Evolutionary conservation across 1,140 invertebrate species (phyloP).

Genomic region (Procambarus virginalis): DNA sequence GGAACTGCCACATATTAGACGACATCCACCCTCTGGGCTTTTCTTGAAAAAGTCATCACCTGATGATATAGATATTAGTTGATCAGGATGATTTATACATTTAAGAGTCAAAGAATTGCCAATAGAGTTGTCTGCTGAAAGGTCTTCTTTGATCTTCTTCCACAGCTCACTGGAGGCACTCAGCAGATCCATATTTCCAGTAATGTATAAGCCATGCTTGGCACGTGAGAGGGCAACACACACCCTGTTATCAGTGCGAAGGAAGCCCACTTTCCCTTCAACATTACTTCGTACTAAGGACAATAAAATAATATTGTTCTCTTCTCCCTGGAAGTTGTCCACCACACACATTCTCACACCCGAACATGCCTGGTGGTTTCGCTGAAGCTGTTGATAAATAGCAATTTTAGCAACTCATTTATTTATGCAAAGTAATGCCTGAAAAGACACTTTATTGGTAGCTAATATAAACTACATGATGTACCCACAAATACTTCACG

Average conservation of each 20-base stretch:
- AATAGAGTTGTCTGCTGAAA: conserved; percentile 67
- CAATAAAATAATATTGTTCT: conserved; percentile 87
- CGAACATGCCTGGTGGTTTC: conserved; percentile 12
- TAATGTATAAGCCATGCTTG: conserved; percentile 81
- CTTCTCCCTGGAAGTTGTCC: conserved; percentile 91
- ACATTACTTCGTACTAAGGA: conserved; percentile 86
- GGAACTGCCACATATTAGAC: conserved; percentile 84
- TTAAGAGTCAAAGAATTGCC: conserved; percentile 72
- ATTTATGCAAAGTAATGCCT: too few species aligned
- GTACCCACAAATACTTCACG: too few species aligned
- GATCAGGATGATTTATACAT: conserved; percentile 75
- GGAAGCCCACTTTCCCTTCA: conserved; percentile 83
- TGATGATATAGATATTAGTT: conserved; percentile 57
- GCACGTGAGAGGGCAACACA: conserved; percentile 90
- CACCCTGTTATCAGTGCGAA: conserved; percentile 84
- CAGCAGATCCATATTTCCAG: conserved; percentile 78
- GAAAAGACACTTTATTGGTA: too few species aligned
- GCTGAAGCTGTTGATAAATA: conserved; percentile 33
- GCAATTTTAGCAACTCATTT: neutral
- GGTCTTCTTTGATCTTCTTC: conserved; percentile 72
- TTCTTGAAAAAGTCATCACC: conserved; percentile 73
- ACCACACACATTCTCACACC: conserved; percentile 78
- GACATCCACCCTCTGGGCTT: conserved; percentile 85
- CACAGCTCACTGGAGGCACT: conserved; percentile 73
- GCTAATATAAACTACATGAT: too few species aligned